Evolutionary conservation across 2,888 invertebrate genomes (phyloP), one percentile per base, ranked within the genome.

Genomic region (Plebejus melissa): DNA sequence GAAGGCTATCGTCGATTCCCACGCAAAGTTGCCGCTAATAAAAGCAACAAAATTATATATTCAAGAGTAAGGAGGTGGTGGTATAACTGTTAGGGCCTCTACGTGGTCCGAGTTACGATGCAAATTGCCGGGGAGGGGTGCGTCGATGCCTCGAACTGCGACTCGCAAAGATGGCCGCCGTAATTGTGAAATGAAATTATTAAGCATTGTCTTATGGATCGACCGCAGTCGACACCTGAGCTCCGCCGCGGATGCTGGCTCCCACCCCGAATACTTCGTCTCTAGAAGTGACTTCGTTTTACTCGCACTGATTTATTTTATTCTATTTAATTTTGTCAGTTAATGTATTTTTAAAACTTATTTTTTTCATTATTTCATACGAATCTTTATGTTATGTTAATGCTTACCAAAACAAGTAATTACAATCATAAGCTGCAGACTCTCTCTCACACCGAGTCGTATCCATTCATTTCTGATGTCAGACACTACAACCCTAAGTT

Each of bases 21-120:
- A 93, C 93, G 93, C 93, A 91, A 93, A 91, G 86, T 90, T 88
- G 90, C 88, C 89, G 90, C 90, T 93, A 93, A 92, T 92, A 92
- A 92, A 92, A 93, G 92, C 93, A 91, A 91, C 93, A 90, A 91
- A 93, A 93, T 93, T 93, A 93, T 93, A 91, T 91, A 93, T 93
- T 93, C 93, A 93, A 93, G 90, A 93, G 91, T 91, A 90, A 89
- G 90, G 88, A 91, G 91, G 92, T 92, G 93, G 93, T 90, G 88
- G 90, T 90, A 86, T 88, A 87, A 90, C 89, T 87, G 91, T 91
- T 91, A 91, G 88, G 88, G 88, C 88, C 87, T 88, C 90, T 90
- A 92, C 92, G 92, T 91, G 92, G 93, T 91, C 92, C 90, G 91
- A 90, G 92, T 93, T 91, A 91, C 92, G 93, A 93, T 93, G 93